Evolutionary conservation across 2,797 vertebrate genomes (phyloP).

Genomic region (Poecilia velifera): DNA sequence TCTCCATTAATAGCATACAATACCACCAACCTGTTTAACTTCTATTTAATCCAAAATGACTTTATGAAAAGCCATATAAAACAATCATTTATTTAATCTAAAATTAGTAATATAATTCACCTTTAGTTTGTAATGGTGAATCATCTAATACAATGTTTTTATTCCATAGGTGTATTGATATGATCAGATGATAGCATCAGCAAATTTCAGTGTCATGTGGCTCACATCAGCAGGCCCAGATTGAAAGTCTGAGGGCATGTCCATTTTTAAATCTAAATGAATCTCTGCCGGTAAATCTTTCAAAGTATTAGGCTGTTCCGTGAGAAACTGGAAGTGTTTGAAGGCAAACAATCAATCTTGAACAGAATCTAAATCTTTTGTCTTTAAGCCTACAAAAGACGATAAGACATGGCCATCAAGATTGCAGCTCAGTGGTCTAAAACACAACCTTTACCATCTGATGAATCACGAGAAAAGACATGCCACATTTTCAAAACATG

Average conservation of each 20-base stretch:
- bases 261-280: slow-evolving; percentile 35
- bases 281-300: slow-evolving; percentile 31
- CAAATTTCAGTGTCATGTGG: slow-evolving; percentile 39
- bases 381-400: slow-evolving; percentile 50
- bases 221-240: slow-evolving; percentile 8
- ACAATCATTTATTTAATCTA: slow-evolving; percentile 19
- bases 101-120: slow-evolving; percentile 51
- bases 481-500: slow-evolving; percentile 13
- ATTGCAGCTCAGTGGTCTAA: slow-evolving; percentile 26
- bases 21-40: slow-evolving; percentile 41
- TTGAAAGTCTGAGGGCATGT: slow-evolving; percentile 23
- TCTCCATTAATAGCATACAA: slow-evolving; percentile 27
- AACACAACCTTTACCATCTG: slow-evolving; percentile 17
- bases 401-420: slow-evolving; percentile 40
- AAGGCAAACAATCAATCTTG: slow-evolving; percentile 45
- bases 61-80: slow-evolving; percentile 30
- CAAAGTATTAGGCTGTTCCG: slow-evolving; percentile 20
- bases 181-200: slow-evolving; percentile 43
- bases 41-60: slow-evolving; percentile 3
- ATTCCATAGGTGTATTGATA: slow-evolving; percentile 34
- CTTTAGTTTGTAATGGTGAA: slow-evolving; percentile 49
- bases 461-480: slow-evolving; percentile 34
- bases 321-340: slow-evolving; percentile 25
- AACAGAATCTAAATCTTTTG: slow-evolving; percentile 24
- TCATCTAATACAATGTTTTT: slow-evolving; percentile 68